phyloP scores from a whole-genome alignment of 2,797 vertebrate genomes.

The Neostethus bicornis region DNA sequence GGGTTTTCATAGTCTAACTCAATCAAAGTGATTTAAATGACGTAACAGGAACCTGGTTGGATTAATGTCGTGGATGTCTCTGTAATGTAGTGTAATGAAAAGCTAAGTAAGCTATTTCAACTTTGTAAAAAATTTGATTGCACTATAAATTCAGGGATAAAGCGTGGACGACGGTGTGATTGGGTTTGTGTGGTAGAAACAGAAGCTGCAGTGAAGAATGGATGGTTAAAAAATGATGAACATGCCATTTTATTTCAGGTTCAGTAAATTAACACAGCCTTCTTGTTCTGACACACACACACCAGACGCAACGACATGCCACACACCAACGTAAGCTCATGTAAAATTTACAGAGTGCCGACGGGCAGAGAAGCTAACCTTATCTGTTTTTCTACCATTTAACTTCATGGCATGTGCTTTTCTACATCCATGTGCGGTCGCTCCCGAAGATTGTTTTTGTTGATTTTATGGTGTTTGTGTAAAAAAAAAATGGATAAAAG shows the following conservation, averaged over 20 bases:
- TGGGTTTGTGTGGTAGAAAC: constrained; percentile 20
- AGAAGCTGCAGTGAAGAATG: constrained; percentile 47
- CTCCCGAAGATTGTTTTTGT: no score
- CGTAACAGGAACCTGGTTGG: background rate
- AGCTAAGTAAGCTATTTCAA: background rate
- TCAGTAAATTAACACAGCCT: constrained; percentile 85
- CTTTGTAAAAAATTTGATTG: background rate
- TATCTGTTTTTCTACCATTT: constrained; percentile 43
- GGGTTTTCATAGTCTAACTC: background rate
- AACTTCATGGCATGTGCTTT: constrained; percentile 14
- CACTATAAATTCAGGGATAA: background rate
- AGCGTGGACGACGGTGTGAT: background rate
- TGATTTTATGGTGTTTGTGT: no score
- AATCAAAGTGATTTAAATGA: constrained; percentile 6
- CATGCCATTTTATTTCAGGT: constrained; percentile 84
- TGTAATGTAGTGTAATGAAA: background rate
- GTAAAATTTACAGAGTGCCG: constrained; percentile 88
- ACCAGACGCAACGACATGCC: constrained; percentile 71
- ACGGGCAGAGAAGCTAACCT: constrained; percentile 75
- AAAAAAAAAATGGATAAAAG: no score
- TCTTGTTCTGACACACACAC: constrained; percentile 81
- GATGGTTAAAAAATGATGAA: constrained; percentile 54
- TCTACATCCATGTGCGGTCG: constrained; percentile 17
- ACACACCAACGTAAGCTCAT: constrained; percentile 88
- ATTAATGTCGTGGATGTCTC: background rate